phyloP scores from a whole-genome alignment of 1,140 invertebrate genomes.

The Brachionus koreanus region DNA sequence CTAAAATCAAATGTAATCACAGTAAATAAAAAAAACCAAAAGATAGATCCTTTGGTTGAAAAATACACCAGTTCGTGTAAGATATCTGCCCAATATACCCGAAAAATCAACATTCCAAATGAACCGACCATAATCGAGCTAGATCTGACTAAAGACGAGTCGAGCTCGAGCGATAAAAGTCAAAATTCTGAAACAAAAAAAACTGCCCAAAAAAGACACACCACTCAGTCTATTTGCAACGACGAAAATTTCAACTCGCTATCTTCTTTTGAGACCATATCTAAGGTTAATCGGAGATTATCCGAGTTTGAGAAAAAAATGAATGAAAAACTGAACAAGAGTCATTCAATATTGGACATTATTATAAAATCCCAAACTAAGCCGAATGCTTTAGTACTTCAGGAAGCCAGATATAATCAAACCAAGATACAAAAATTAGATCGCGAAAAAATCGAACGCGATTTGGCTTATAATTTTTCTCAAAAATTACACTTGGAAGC shows the following conservation, averaged over 20 bases:
- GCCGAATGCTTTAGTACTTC: background rate
- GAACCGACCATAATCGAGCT: background rate
- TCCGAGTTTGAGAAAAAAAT: constrained; percentile 27
- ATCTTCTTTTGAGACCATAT: background rate
- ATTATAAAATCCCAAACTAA: constrained; percentile 27
- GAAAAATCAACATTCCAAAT: background rate
- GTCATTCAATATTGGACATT: constrained; percentile 9
- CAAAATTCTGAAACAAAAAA: background rate
- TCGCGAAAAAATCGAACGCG: constrained; percentile 17
- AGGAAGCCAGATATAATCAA: constrained; percentile 30
- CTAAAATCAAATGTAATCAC: background rate
- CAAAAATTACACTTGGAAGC: constrained; percentile 33
- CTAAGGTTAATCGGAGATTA: background rate
- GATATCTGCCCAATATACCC: background rate
- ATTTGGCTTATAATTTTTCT: constrained; percentile 37
- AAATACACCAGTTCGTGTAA: constrained; percentile 16
- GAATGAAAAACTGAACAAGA: constrained; percentile 11
- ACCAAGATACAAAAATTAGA: constrained; percentile 34
- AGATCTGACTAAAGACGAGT: constrained; percentile 13
- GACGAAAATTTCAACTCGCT: constrained; percentile 18
- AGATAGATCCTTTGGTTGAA: background rate
- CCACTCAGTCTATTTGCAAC: background rate
- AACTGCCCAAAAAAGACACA: constrained; percentile 5
- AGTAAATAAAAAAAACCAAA: constrained; percentile 6
- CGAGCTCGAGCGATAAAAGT: background rate